Conservation (phyloP, 1,140 invertebrate genomes). For the Euwallacea fornicatus region DNA sequence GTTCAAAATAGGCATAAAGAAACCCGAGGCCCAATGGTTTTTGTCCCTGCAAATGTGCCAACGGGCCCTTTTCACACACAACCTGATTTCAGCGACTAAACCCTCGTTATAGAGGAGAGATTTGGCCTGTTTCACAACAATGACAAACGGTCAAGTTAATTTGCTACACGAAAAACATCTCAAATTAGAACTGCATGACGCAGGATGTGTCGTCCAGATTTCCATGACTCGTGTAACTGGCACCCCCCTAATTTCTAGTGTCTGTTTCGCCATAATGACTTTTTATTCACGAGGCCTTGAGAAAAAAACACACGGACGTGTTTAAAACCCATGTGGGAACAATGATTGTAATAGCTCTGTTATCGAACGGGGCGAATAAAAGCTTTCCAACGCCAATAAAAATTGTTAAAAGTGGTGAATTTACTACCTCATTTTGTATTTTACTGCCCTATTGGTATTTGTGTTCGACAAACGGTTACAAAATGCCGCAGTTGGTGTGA, state of each 20-base stretch:
- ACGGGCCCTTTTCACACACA: neutral
- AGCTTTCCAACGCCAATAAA: constrained; percentile 18
- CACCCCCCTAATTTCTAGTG: neutral
- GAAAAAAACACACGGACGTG: neutral
- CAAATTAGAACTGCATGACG: constrained; percentile 21
- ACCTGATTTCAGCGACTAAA: neutral
- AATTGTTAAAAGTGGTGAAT: constrained; percentile 23
- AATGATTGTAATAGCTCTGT: constrained; percentile 20
- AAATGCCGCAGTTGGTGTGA: neutral
- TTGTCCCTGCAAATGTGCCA: neutral
- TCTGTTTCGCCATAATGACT: neutral
- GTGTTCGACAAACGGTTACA: neutral
- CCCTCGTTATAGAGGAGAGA: constrained; percentile 14
- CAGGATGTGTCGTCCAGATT: neutral
- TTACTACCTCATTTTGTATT: constrained; percentile 21
- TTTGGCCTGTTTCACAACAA: constrained; percentile 5
- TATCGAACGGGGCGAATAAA: constrained; percentile 24
- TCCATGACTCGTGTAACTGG: constrained; percentile 16
- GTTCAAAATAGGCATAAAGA: neutral
- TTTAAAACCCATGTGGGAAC: constrained; percentile 18
- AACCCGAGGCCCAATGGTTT: neutral
- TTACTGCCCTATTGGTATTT: constrained; percentile 16
- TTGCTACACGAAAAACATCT: constrained; percentile 32
- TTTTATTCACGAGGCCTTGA: neutral
- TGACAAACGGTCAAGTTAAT: constrained; percentile 34